Conservation (phyloP, 2,888 invertebrate species). For the Xanthia togata region DNA sequence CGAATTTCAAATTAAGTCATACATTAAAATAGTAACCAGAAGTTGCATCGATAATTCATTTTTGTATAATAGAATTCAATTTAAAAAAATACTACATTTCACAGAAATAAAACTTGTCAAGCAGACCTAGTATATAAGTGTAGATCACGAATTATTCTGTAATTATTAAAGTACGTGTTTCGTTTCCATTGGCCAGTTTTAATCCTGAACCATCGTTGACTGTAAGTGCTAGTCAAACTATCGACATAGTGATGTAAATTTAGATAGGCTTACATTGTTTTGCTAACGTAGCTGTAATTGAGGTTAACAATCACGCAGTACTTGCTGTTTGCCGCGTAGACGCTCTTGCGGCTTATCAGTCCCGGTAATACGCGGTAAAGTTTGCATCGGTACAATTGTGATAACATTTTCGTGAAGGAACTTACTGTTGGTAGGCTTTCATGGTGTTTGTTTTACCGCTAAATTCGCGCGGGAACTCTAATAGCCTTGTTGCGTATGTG, state of each 20-base stretch:
- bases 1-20: conserved; percentile 14
- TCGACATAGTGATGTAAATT: conserved; percentile 80
- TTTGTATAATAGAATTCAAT: conserved; percentile 2
- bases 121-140: conserved; percentile 34
- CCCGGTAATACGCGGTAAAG: conserved; percentile 37
- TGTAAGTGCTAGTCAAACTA: conserved; percentile 84
- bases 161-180: conserved; percentile 28
- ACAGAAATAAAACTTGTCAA: conserved; percentile 25
- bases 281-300: conserved; percentile 71
- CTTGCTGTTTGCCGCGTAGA: conserved; percentile 48
- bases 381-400: conserved; percentile 51
- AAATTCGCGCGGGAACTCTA: conserved; percentile 29
- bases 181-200: conserved; percentile 58
- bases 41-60: conserved; percentile 8
- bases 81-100: conserved; percentile 7
- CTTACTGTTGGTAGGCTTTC: conserved; percentile 1
- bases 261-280: conserved; percentile 80
- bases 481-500: not conserved
- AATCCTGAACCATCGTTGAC: conserved; percentile 73
- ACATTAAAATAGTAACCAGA: conserved; percentile 4
- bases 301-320: conserved; percentile 51
- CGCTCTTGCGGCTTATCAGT: conserved; percentile 39
- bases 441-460: conserved; percentile 17
- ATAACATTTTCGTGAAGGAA: conserved; percentile 26
- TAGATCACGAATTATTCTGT: conserved; percentile 42